Conservation (phyloP, 2,888 invertebrate species). For the Diarsia rubi region DNA sequence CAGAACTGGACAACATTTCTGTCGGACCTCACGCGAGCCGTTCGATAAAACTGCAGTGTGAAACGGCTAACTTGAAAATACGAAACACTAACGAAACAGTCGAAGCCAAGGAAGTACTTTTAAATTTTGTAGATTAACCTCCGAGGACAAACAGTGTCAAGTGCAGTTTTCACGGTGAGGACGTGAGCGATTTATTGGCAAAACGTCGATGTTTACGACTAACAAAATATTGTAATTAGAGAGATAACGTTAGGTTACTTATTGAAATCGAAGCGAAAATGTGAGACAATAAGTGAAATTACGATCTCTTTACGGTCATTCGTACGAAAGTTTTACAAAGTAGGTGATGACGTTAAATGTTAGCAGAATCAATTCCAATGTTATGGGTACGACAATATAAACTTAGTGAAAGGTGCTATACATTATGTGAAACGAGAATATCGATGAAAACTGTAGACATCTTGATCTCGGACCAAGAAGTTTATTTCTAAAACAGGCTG, state of each 20-base stretch:
- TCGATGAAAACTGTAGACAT: conserved; percentile 22
- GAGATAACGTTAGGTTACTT: conserved; percentile 60
- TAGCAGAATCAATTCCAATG: conserved; percentile 53
- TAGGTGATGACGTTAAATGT: conserved; percentile 46
- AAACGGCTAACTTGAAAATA: conserved; percentile 57
- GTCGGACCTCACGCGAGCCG: conserved; percentile 63
- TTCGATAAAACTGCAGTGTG: conserved; percentile 64
- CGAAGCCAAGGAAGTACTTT: conserved; percentile 29
- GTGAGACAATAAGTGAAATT: conserved; percentile 67
- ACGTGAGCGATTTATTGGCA: conserved; percentile 70
- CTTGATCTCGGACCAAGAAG: conserved; percentile 23
- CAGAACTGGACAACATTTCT: conserved; percentile 63
- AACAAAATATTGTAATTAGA: conserved; percentile 65
- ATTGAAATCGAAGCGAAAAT: conserved; percentile 62
- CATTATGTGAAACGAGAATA: conserved; percentile 34
- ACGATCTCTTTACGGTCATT: conserved; percentile 56
- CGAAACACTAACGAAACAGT: conserved; percentile 19
- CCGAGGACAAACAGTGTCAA: conserved; percentile 73
- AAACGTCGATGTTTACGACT: conserved; percentile 58
- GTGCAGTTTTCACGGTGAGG: conserved; percentile 66
- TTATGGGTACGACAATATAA: conserved; percentile 41
- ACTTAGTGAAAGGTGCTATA: conserved; percentile 56
- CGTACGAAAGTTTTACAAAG: conserved; percentile 52
- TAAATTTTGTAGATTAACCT: conserved; percentile 49
- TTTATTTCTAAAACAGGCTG: conserved; percentile 37